Percentiles rank a stretch among this genome's conserved stretches.
phyloP scores from a whole-genome alignment of 2,888 invertebrate genomes.

The Entomobrya multifasciata region DNA sequence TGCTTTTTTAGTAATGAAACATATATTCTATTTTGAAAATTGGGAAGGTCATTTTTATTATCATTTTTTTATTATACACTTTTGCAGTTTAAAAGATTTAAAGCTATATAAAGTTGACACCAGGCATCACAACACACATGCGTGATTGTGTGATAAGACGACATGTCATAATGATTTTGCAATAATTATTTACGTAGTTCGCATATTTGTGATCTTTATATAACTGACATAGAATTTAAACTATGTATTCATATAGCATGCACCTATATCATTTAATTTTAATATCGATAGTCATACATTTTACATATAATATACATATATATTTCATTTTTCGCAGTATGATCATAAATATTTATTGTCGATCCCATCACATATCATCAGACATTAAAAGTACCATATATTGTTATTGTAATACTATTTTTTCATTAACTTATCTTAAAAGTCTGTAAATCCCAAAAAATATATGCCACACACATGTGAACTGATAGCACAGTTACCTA shows the following conservation, averaged over 20 bases:
- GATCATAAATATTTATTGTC: slow-evolving; percentile 60
- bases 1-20: too few relatives aligned
- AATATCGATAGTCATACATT: slow-evolving; percentile 8
- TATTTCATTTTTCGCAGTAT: neutral
- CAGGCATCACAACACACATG: neutral
- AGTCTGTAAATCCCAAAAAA: slow-evolving; percentile 12
- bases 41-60: slow-evolving; percentile 50
- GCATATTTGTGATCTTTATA: neutral
- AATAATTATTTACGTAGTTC: neutral
- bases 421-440: neutral
- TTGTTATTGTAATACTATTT: slow-evolving; percentile 22
- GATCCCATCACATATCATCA: slow-evolving; percentile 50
- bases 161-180: neutral
- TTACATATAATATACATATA: neutral
- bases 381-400: slow-evolving; percentile 26
- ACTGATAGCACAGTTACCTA: slow-evolving; percentile 24
- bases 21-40: slow-evolving; percentile 7
- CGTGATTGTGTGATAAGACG: neutral
- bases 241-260: neutral
- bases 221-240: neutral
- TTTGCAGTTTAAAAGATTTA: slow-evolving; percentile 15
- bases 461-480: slow-evolving; percentile 2
- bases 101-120: slow-evolving; percentile 43
- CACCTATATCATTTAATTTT: too few relatives aligned
- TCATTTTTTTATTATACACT: neutral